Base-by-base conservation (phyloP, 1,140 invertebrate species). In the Bombus impatiens region DNA sequence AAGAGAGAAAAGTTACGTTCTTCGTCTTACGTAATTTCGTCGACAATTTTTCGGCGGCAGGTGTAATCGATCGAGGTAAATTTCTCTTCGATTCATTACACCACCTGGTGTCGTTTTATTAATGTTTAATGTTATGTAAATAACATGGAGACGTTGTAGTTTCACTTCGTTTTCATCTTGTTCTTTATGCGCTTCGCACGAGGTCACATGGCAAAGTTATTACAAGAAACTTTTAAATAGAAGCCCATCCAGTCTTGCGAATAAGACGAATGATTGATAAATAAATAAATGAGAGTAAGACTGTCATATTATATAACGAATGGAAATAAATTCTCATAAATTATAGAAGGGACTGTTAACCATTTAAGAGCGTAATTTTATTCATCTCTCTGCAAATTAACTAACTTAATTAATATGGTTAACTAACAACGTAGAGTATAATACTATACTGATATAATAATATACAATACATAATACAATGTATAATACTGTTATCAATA, bases 111-210 rank as follows among this genome's bases (percentile, higher is more conserved):
- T 76, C 37, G 0, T 22, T 47, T 65, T 35, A 42, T 57, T 32
- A 53, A 84, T 1, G 35, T 42, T 53, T 9, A 22, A n/a, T 44
- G 32, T 78, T 70, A 70, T n/a, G 42, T 68, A 84, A 84, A 42
- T 28, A 40, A 47, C 57, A 53, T 5, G 25, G 15, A 13, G 47
- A 53, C 47, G 1, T n/a, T 8, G n/a, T 13, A 44, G 35, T 76
- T 77, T 44, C 57, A 22, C 8, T 65, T 37, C n/a, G 57, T n/a
- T 44, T 62, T n/a, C 28, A n/a, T 62, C 40, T 28, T 28, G 25
- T 72, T 25, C 44, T 42, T 44, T 47, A 3, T 57, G 12, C 44
- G 4, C 25, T 8, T 57, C 37, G 70, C 15, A n/a, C 40, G 5
- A 25, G 10, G 15, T 6, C 22, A 42, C 42, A 13, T 15, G 40